Conservation (phyloP, 2,113 vertebrate genomes). For the Grus americana region DNA sequence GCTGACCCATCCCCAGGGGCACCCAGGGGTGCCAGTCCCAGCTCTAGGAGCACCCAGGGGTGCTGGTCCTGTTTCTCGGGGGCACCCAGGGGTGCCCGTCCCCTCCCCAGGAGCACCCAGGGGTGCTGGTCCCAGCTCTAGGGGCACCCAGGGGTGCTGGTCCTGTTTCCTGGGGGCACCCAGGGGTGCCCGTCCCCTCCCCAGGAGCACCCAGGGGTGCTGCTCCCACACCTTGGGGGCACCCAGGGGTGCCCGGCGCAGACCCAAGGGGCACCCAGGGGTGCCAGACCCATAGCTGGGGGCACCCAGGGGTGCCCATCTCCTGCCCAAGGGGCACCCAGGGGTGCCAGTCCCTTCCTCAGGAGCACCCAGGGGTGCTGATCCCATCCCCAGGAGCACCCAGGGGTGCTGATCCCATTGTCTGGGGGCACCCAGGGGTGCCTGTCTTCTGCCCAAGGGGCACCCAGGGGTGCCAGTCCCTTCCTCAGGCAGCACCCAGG, state of each 20-base stretch:
- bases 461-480: too few relatives aligned
- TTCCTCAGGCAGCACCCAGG: too few relatives aligned
- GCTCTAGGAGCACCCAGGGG: not conserved
- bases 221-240: not conserved
- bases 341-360: not conserved
- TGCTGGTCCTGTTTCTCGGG: too few relatives aligned
- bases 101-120: too few relatives aligned
- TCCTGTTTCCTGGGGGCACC: not conserved
- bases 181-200: rapidly evolving
- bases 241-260: not conserved
- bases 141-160: not conserved
- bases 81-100: not conserved
- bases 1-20: rapidly evolving
- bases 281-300: not conserved
- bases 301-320: not conserved
- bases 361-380: not conserved
- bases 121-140: rapidly evolving
- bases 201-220: not conserved
- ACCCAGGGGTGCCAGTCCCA: not conserved
- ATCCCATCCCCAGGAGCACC: not conserved
- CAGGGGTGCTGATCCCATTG: not conserved
- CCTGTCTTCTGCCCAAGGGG: too few relatives aligned
- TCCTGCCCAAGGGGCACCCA: not conserved
- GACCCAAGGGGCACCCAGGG: not conserved
- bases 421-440: too few relatives aligned